Conservation (phyloP, 2,797 vertebrate species). For the Ispidina picta region DNA sequence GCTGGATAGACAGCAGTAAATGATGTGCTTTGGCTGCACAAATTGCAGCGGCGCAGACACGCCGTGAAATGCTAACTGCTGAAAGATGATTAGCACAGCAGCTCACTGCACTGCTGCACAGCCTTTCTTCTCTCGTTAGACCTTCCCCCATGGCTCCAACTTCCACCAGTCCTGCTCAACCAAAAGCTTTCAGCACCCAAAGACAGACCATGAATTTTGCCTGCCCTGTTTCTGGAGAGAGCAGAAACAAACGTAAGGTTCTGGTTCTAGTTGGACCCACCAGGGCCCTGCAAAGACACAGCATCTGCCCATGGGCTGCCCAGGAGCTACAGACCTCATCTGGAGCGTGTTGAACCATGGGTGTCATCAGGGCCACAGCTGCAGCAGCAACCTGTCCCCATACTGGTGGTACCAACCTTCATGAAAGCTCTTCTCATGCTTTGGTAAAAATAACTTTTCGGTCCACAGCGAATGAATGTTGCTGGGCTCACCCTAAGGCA, state of each 20-base stretch:
- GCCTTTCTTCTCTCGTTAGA: not conserved
- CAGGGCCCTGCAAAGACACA: not conserved
- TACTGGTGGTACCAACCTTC: not conserved
- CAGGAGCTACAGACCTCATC: not conserved
- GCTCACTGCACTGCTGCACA: not conserved
- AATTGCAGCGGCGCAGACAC: not conserved
- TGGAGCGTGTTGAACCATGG: not conserved
- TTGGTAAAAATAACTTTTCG: not conserved
- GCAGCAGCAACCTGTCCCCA: not conserved
- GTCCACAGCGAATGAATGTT: not conserved
- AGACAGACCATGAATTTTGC: not conserved
- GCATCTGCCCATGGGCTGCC: not conserved
- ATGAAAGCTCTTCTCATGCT: not conserved
- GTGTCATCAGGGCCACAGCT: not conserved
- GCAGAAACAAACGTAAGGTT: not conserved
- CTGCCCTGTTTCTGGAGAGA: not conserved
- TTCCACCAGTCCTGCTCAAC: not conserved
- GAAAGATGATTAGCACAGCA: not conserved
- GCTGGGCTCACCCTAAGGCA: not conserved
- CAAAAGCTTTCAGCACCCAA: not conserved
- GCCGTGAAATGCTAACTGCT: not conserved
- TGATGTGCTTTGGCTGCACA: not conserved
- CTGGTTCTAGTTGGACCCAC: not conserved
- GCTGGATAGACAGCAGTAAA: not conserved
- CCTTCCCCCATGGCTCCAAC: not conserved